Evolutionary conservation across 2,797 vertebrate genomes (phyloP).

Genomic region (Danio aesculapii): DNA sequence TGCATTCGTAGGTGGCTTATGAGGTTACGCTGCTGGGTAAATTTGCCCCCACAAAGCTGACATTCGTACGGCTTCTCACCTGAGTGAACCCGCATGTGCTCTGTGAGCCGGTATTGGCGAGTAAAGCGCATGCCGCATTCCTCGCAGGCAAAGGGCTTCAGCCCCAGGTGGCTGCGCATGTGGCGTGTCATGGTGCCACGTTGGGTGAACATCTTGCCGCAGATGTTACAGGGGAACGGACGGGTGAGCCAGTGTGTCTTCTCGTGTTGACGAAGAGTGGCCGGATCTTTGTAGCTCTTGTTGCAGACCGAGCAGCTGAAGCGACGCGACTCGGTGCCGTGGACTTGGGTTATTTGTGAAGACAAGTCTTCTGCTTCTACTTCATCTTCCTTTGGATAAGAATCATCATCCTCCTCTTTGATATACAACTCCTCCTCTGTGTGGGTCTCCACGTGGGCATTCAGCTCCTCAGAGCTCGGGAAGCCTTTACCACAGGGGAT

Average conservation of each 20-base stretch:
- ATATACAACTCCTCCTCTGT: constrained; percentile 88
- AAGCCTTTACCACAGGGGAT: constrained; percentile 92
- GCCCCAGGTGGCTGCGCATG: constrained; percentile 98
- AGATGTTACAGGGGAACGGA: constrained; percentile 98
- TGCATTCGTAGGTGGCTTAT: constrained; percentile 99
- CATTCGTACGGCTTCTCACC: constrained; percentile 99
- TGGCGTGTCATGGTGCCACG: constrained; percentile 99
- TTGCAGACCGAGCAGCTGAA: constrained; percentile 90
- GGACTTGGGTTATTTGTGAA: constrained; percentile 73
- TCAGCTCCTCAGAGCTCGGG: constrained; percentile 90
- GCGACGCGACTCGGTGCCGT: constrained; percentile 76
- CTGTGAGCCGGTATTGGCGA: constrained; percentile 98
- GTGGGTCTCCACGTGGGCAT: constrained; percentile 89
- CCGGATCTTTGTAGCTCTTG: constrained; percentile 98
- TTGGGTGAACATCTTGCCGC: constrained; percentile 99
- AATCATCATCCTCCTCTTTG: constrained; percentile 85
- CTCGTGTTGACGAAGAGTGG: constrained; percentile 96
- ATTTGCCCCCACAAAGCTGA: constrained; percentile 98
- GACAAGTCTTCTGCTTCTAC: constrained; percentile 86
- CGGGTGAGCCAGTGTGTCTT: constrained; percentile 98
- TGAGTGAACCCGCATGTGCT: constrained; percentile 99
- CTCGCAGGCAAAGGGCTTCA: constrained; percentile 98
- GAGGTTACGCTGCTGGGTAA: constrained; percentile 99
- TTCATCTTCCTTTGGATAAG: constrained; percentile 83
- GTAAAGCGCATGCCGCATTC: constrained; percentile 99